A percentile compares a stretch with the other conserved stretches of the same genome.
Evolutionary conservation across 2,888 invertebrate genomes (phyloP).

Genomic region (Nemotelus pantherinus): DNA sequence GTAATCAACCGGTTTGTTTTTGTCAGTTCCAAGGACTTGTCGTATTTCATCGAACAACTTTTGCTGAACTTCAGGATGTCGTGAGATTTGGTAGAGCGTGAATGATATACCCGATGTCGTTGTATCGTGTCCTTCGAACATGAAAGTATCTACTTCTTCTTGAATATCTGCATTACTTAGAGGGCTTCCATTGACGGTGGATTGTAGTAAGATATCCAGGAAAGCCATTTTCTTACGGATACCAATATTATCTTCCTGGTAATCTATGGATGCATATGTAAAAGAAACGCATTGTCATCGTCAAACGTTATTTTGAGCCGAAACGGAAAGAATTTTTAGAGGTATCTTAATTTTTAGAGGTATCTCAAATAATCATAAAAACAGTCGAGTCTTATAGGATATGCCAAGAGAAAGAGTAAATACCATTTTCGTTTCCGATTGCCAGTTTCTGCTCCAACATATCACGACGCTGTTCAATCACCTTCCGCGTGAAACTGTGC

Average conservation of each 20-base stretch:
- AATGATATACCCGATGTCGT: constrained; percentile 59
- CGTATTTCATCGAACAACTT: constrained; percentile 57
- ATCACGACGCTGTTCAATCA: constrained; percentile 56
- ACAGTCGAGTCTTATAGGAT: no score
- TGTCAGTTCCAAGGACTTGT: constrained; percentile 55
- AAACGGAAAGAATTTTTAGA: no score
- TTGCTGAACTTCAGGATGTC: constrained; percentile 58
- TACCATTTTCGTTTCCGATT: no score
- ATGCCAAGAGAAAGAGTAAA: no score
- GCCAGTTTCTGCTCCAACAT: background rate
- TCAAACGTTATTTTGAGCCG: no score
- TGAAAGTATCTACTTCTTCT: constrained; percentile 77
- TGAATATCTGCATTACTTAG: constrained; percentile 70
- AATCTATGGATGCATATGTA: no score
- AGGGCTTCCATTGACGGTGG: constrained; percentile 68
- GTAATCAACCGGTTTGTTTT: constrained; percentile 51
- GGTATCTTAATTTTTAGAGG: no score
- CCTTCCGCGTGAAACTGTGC: constrained; percentile 59
- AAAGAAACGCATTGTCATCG: no score
- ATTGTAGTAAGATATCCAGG: constrained; percentile 72
- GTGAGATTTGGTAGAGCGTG: constrained; percentile 56
- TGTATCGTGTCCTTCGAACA: constrained; percentile 70
- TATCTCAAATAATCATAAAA: no score
- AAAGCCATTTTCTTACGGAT: constrained; percentile 71
- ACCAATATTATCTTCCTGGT: constrained; percentile 59